These are phyloP conservation scores for Dendrophyllia cribrosa DNA, from an alignment of 64 coral and sea anemone species.

Conservation along the genomic window DNA sequence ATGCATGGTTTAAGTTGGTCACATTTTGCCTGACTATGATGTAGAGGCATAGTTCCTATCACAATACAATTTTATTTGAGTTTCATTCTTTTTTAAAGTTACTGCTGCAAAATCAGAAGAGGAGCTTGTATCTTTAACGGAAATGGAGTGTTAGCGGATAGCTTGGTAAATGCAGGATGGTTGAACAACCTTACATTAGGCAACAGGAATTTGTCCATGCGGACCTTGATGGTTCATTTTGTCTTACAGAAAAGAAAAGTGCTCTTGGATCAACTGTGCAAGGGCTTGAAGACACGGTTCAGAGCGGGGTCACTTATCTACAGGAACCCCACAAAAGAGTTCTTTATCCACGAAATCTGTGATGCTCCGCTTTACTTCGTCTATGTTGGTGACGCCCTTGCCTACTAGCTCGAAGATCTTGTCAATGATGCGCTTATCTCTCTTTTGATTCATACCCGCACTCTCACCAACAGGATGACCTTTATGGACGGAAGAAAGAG, in stretches of 20 bases:
- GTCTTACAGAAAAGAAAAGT: slow-evolving; percentile 27
- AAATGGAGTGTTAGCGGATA: slow-evolving; percentile 12
- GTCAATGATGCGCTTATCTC: no score
- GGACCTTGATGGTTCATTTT: slow-evolving; percentile 37
- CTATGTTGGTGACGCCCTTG: no score
- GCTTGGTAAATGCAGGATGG: slow-evolving; percentile 45
- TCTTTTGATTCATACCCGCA: no score
- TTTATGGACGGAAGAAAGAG: no score
- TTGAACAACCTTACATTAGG: slow-evolving; percentile 20
- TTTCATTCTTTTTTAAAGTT: slow-evolving; percentile 5
- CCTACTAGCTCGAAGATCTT: no score
- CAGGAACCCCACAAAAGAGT: no score
- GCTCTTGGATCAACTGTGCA: slow-evolving; percentile 38
- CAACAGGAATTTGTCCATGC: slow-evolving; percentile 50
- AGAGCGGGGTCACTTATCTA: no score
- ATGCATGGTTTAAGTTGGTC: not conserved
- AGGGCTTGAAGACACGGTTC: slow-evolving; percentile 60
- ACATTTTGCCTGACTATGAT: not conserved
- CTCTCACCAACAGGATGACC: no score
- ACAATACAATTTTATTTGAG: slow-evolving; percentile 2
- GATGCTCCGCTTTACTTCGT: no score
- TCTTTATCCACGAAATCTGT: no score
- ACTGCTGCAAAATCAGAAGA: slow-evolving; percentile 21
- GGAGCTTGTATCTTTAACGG: slow-evolving; percentile 1
- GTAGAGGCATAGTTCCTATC: not conserved